Percentiles rank a stretch among this genome's conserved stretches.
Conservation (phyloP, 2,888 invertebrate species). For the Anoplius nigerrimus region DNA sequence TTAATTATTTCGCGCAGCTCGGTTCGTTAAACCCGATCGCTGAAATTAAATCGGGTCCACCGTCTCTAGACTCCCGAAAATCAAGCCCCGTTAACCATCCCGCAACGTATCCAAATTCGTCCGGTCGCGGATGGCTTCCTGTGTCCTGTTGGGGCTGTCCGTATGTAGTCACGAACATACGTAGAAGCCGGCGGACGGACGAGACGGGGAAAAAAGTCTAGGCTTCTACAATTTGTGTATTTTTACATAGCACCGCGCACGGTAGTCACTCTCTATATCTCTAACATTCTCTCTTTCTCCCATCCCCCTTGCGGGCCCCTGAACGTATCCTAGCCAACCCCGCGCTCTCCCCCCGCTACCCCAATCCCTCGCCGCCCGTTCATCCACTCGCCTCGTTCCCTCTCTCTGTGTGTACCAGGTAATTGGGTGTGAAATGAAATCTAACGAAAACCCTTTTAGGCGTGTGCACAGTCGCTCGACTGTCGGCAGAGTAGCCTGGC, state of each 20-base stretch:
- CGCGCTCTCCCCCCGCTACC: slow-evolving; percentile 10
- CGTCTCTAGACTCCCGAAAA: too few species aligned
- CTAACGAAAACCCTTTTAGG: slow-evolving; percentile 75
- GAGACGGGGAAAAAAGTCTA: slow-evolving; percentile 6
- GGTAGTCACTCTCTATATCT: not conserved
- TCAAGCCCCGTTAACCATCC: too few species aligned
- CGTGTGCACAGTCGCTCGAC: slow-evolving; percentile 71
- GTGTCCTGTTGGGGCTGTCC: too few species aligned
- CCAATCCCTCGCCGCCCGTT: slow-evolving; percentile 15
- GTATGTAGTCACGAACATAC: too few species aligned
- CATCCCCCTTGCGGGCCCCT: too few species aligned
- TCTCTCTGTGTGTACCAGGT: slow-evolving; percentile 64
- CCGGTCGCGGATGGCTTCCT: too few species aligned
- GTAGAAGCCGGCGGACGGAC: not conserved
- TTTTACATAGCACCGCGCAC: slow-evolving; percentile 3
- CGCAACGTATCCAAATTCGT: too few species aligned
- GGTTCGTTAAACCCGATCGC: too few species aligned
- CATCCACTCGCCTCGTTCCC: slow-evolving; percentile 28
- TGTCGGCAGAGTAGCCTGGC: slow-evolving; percentile 58
- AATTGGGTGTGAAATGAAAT: slow-evolving; percentile 75
- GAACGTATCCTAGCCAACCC: too few species aligned
- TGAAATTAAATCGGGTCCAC: too few species aligned
- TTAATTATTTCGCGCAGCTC: too few species aligned
- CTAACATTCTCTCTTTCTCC: not conserved
- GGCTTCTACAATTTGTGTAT: slow-evolving; percentile 14